Base-by-base conservation (phyloP, 2,797 vertebrate genomes). In the Momotus momota region DNA sequence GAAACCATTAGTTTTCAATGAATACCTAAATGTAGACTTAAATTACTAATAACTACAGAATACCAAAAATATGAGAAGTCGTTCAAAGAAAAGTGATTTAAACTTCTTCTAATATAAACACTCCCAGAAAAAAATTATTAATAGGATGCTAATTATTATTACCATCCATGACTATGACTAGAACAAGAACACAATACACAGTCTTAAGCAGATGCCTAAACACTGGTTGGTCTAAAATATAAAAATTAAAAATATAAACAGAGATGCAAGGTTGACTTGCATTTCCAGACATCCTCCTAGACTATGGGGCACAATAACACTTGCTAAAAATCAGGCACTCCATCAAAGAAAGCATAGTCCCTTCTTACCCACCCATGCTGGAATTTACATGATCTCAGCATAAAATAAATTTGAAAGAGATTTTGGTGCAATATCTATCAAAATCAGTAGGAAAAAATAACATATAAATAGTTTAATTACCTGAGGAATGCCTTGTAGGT, bases 111-210 rank as follows among this genome's bases (percentile, higher is more conserved):
- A 40, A 54, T 57, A 12, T 5, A 58, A 49, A 72, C 6, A 62
- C 4, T 33, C 22, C 40, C 0, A 1, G 38, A 3, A 49, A 21
- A 81, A 85, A 66, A 16, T 20, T 12, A n/a, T n/a, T 0, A 69
- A 38, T 45, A 31, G 17, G 15, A 40, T 48, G 0, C 60, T 31
- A 8, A 67, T 23, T 65, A 27, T 29, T 38, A 65, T 55, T 57
- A 33, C 13, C 3, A 54, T 71, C 14, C 54, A 64, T 54, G 7
- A 26, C 12, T 54, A n/a, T 33, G 14, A 80, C 25, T 60, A 60
- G 23, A 75, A 65, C 11, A 80, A 3, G 2, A 81, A 25, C 45
- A 33, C 12, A 33, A 55, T 64, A 69, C 19, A 15, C 9, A 77
- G 8, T 48, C 49, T 41, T 33, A 33, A 85, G n/a, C 10, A 81